Evolutionary conservation across 2,113 vertebrate genomes (phyloP).

Genomic region (rat (Rattus norvegicus)): DNA sequence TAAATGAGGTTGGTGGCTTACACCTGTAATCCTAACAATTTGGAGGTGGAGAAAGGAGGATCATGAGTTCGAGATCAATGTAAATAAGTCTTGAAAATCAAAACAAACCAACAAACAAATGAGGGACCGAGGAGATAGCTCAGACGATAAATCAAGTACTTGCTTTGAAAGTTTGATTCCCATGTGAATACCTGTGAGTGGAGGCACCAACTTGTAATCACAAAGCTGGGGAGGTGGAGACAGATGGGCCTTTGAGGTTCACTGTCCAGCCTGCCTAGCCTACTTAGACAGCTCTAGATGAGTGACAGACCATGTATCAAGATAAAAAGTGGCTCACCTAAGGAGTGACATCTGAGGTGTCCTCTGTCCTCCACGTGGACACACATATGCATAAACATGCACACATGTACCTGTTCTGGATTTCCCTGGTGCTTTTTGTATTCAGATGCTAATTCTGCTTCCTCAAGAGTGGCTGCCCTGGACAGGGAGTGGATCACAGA

Average conservation of each 20-base stretch:
- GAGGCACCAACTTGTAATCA: no score
- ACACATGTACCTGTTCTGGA: not conserved
- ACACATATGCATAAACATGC: not conserved
- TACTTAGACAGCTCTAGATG: not conserved
- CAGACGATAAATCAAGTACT: not conserved
- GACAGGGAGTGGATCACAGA: no score
- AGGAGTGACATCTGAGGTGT: not conserved
- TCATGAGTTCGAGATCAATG: not conserved
- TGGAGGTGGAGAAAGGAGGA: not conserved
- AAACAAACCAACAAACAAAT: not conserved
- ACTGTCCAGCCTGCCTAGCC: not conserved
- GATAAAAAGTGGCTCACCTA: no score
- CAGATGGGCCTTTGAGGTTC: not conserved
- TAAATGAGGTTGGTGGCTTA: not conserved
- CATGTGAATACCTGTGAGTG: not conserved
- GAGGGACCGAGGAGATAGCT: not conserved
- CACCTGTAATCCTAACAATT: not conserved
- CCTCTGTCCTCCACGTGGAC: not conserved
- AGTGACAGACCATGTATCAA: not conserved
- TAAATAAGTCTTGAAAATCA: not conserved
- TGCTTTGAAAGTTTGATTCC: not conserved
- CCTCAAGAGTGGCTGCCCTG: no score
- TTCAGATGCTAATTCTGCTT: no score
- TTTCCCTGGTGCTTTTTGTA: no score
- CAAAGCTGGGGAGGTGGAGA: not conserved